Evolutionary conservation across 2,113 vertebrate genomes (phyloP).

Genomic region (Puffinus mauretanicus): DNA sequence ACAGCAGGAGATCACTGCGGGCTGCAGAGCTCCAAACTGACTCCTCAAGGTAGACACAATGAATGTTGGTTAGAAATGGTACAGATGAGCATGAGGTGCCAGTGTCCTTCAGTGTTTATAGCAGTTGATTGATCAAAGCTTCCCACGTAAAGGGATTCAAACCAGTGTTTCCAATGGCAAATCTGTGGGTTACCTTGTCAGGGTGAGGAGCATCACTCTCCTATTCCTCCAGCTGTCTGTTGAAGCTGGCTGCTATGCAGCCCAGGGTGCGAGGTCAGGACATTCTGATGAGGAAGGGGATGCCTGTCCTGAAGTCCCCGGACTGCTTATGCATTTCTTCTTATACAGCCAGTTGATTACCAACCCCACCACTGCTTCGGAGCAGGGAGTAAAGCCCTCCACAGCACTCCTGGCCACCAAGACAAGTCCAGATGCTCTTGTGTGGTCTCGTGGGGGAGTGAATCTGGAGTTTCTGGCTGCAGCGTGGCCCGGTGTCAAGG

Average conservation of each 20-base stretch:
- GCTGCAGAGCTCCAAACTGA: not conserved
- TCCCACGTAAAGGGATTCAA: not conserved
- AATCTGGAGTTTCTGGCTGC: not conserved
- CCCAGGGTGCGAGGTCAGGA: not conserved
- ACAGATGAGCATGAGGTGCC: not conserved
- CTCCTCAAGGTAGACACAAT: accelerated
- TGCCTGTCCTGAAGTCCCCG: not conserved
- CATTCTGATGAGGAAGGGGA: not conserved
- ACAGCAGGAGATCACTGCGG: not conserved
- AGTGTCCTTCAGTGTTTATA: not conserved
- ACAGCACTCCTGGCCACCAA: not conserved
- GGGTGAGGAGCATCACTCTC: not conserved
- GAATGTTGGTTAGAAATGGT: not conserved
- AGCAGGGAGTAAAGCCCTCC: not conserved
- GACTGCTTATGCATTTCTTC: not conserved
- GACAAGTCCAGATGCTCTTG: accelerated
- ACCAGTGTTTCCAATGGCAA: not conserved
- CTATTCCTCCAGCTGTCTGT: not conserved
- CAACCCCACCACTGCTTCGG: accelerated
- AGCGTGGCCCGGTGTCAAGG: no score
- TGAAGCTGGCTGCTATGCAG: not conserved
- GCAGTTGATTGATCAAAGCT: not conserved
- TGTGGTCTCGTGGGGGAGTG: not conserved
- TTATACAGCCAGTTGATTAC: not conserved
- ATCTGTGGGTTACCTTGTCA: not conserved